Conservation (phyloP, 2,797 vertebrate species). For the Melanogrammus aeglefinus region DNA sequence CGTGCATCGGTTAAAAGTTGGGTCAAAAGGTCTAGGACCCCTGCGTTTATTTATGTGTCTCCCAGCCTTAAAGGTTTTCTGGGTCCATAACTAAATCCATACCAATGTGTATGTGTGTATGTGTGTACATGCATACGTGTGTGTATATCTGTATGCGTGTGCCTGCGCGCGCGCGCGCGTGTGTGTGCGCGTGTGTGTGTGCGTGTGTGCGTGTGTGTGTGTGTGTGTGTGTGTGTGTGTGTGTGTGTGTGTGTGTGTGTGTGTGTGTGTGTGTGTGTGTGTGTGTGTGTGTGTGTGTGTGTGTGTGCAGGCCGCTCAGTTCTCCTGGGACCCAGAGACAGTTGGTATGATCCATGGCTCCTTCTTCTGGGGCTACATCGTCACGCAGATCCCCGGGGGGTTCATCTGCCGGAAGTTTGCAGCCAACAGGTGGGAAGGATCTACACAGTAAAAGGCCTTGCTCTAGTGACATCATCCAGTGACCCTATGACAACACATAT, state of each 20-base stretch:
- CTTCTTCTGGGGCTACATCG: slow-evolving; percentile 96
- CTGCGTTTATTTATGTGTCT: not conserved
- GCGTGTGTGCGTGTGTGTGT: slow-evolving; percentile 2
- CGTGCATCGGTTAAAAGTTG: not conserved
- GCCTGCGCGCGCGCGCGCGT: not conserved
- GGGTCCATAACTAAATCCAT: too few relatives aligned
- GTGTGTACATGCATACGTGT: not conserved
- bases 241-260: not conserved
- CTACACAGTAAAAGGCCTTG: not conserved
- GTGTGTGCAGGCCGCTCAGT: slow-evolving; percentile 80
- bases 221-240: not conserved
- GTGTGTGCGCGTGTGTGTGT: not conserved
- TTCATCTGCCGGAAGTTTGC: slow-evolving; percentile 86
- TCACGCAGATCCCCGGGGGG: slow-evolving; percentile 91
- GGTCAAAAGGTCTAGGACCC: not conserved
- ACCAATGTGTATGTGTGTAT: not conserved
- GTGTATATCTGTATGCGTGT: not conserved
- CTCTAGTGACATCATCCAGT: too few relatives aligned
- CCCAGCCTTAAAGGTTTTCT: too few relatives aligned
- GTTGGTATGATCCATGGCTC: slow-evolving; percentile 94
- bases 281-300: slow-evolving; percentile 5
- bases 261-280: not conserved
- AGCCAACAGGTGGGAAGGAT: slow-evolving; percentile 80
- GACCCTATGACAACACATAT: not conserved
- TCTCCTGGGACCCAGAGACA: slow-evolving; percentile 91